These are phyloP conservation scores for Bos taurus DNA, from an alignment of 2,113 vertebrate species.

Conservation along the genomic window ARS-UCD2.0 NC_037355.1:12324501-12325000, in stretches of 20 bases:
- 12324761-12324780: neutral
- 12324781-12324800: neutral
- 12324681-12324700: too few relatives aligned
- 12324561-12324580: too few relatives aligned
- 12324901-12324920: neutral
- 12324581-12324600: too few relatives aligned
- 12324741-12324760: neutral
- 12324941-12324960: neutral
- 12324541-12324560: too few relatives aligned
- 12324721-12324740: neutral
- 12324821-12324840: neutral
- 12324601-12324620: too few relatives aligned
- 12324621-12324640: too few relatives aligned
- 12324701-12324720: too few relatives aligned
- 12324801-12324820: neutral
- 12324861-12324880: neutral
- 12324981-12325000: neutral
- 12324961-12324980: neutral
- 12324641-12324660: too few relatives aligned
- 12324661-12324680: too few relatives aligned
- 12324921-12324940: neutral
- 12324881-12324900: neutral
- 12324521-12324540: too few relatives aligned
- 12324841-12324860: neutral
- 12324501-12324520: too few relatives aligned